phyloP scores from a whole-genome alignment of 1,140 invertebrate genomes.

The Drosophila sucinea region DNA sequence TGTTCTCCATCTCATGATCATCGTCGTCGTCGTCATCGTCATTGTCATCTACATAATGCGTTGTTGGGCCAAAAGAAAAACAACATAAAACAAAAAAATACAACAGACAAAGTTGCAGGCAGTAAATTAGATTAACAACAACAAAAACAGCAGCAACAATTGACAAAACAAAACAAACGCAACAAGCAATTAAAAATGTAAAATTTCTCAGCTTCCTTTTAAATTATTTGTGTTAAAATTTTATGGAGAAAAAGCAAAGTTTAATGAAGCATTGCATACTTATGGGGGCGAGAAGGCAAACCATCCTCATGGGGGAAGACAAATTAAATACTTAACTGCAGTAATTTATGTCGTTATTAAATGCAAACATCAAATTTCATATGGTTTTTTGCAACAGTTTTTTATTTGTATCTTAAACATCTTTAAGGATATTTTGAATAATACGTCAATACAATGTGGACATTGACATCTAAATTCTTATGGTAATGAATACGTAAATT shows the following conservation, averaged over 20 bases:
- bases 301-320: neutral
- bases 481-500: no score
- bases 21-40: neutral
- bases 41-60: constrained; percentile 52
- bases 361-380: neutral
- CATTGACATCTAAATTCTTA: no score
- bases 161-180: constrained; percentile 69
- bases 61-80: constrained; percentile 35
- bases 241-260: constrained; percentile 44
- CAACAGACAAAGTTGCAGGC: constrained; percentile 74
- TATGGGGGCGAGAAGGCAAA: constrained; percentile 1
- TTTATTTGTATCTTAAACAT: no score
- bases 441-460: no score
- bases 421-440: no score
- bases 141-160: constrained; percentile 56
- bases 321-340: neutral
- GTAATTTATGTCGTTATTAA: neutral
- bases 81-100: constrained; percentile 29
- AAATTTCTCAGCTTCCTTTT: constrained; percentile 47
- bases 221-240: constrained; percentile 49
- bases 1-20: constrained; percentile 38
- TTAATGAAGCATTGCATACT: constrained; percentile 64
- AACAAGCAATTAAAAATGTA: constrained; percentile 79
- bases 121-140: constrained; percentile 79
- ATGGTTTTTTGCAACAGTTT: no score